A percentile compares a stretch with the other conserved stretches of the same genome.
Conservation (phyloP, 2,113 vertebrate species). For the rat (Rattus norvegicus) region DNA sequence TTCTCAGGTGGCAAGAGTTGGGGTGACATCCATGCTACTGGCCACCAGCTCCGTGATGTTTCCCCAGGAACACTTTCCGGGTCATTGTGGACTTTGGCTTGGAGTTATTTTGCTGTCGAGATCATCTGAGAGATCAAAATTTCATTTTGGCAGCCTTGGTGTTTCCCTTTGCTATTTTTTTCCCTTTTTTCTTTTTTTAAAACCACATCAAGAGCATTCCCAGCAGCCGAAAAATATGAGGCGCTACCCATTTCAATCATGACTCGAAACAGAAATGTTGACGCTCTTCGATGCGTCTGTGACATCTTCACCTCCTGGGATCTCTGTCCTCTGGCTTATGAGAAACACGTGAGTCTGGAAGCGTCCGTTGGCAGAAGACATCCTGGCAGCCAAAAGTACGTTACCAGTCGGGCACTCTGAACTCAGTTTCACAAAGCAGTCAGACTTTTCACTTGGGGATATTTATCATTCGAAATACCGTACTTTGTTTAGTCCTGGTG, state of each 20-base stretch:
- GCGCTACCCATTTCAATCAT: constrained; percentile 83
- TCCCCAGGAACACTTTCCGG: background rate
- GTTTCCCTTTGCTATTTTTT: constrained; percentile 8
- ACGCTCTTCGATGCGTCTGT: constrained; percentile 83
- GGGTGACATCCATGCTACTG: background rate
- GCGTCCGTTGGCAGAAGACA: constrained; percentile 75
- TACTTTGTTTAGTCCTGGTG: background rate
- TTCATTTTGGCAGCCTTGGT: constrained; percentile 69
- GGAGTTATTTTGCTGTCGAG: constrained; percentile 47
- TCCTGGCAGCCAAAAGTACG: constrained; percentile 55
- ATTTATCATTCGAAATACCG: constrained; percentile 47
- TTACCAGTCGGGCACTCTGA: constrained; percentile 60
- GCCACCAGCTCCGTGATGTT: background rate
- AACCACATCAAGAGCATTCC: constrained; percentile 86
- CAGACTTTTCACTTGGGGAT: constrained; percentile 45
- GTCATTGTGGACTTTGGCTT: constrained; percentile 63
- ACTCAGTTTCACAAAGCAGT: background rate
- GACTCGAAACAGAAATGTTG: constrained; percentile 82
- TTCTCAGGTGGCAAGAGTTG: background rate
- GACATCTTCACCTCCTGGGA: constrained; percentile 85
- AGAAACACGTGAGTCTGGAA: constrained; percentile 83
- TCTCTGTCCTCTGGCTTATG: constrained; percentile 82
- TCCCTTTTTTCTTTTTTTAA: background rate
- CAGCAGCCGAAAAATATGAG: constrained; percentile 81
- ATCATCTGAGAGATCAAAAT: constrained; percentile 79